Conservation (phyloP, 2,797 vertebrate species). For the Gymnoscopelus microlampas region DNA sequence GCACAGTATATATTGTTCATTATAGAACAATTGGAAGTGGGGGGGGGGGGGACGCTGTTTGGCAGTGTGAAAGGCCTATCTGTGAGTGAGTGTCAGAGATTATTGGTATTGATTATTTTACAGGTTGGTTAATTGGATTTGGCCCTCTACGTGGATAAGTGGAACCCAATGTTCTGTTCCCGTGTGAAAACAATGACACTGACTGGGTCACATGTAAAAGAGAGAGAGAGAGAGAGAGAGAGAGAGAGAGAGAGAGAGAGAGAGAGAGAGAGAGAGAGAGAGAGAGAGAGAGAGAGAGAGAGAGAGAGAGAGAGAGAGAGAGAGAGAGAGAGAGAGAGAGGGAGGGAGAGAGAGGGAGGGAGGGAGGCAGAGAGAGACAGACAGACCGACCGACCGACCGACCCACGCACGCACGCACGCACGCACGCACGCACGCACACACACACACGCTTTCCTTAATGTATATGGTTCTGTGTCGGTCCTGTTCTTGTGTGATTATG, state of each 20-base stretch:
- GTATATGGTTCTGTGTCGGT: too few species aligned
- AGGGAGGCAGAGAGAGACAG: neutral
- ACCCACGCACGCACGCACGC: too few species aligned
- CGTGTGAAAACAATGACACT: slow-evolving; percentile 30
- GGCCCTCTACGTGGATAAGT: slow-evolving; percentile 15
- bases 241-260: neutral
- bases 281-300: neutral
- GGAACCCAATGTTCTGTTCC: slow-evolving; percentile 63
- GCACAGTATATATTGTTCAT: neutral
- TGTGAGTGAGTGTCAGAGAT: slow-evolving; percentile 37
- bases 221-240: slow-evolving; percentile 9
- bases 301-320: too few species aligned
- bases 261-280: slow-evolving; percentile 5
- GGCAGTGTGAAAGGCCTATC: neutral
- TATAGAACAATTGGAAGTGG: neutral
- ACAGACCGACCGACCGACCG: too few species aligned
- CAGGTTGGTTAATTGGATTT: slow-evolving; percentile 46
- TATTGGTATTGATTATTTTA: slow-evolving; percentile 33
- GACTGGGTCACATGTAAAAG: neutral
- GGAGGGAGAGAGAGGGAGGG: neutral
- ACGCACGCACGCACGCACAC: neutral
- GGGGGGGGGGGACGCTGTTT: neutral
- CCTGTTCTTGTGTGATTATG: too few species aligned
- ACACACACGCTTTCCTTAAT: too few species aligned
- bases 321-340: neutral